Evolutionary conservation across 2,113 vertebrate species (phyloP).

Genomic region (Phalacrocorax carbo): DNA sequence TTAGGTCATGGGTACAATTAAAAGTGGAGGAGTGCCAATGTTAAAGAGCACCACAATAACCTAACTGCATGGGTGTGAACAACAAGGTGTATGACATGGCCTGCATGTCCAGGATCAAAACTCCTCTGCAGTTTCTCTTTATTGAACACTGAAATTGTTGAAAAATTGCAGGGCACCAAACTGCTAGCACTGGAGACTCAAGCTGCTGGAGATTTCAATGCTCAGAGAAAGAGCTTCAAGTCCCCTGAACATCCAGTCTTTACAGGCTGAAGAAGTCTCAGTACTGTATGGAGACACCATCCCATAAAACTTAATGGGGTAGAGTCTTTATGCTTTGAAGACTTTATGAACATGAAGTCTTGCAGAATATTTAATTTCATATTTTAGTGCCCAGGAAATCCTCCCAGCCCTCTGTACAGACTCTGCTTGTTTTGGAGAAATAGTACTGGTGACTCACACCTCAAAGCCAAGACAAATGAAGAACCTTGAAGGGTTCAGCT

Average conservation of each 20-base stretch:
- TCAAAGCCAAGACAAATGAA: conserved; percentile 19
- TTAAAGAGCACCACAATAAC: not conserved
- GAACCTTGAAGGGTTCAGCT: conserved; percentile 24
- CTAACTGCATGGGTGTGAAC: not conserved
- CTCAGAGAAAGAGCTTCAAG: not conserved
- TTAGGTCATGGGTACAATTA: not conserved
- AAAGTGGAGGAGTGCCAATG: not conserved
- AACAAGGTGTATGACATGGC: not conserved
- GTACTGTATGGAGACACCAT: not conserved
- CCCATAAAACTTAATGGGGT: not conserved
- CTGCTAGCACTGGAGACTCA: not conserved
- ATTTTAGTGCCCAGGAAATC: not conserved
- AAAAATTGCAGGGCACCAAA: not conserved
- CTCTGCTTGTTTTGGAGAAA: not conserved
- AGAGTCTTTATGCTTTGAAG: not conserved
- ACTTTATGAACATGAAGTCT: not conserved
- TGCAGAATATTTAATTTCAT: not conserved
- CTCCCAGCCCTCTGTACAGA: not conserved
- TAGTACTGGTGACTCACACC: not conserved
- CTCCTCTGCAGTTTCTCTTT: not conserved
- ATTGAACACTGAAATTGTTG: not conserved
- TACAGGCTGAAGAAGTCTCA: not conserved
- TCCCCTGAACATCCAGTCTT: not conserved
- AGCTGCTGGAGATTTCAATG: not conserved
- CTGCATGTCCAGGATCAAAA: not conserved